These are phyloP conservation scores for Diabrotica balteata DNA, from an alignment of 2,888 invertebrate species.

Conservation along the genomic window DNA sequence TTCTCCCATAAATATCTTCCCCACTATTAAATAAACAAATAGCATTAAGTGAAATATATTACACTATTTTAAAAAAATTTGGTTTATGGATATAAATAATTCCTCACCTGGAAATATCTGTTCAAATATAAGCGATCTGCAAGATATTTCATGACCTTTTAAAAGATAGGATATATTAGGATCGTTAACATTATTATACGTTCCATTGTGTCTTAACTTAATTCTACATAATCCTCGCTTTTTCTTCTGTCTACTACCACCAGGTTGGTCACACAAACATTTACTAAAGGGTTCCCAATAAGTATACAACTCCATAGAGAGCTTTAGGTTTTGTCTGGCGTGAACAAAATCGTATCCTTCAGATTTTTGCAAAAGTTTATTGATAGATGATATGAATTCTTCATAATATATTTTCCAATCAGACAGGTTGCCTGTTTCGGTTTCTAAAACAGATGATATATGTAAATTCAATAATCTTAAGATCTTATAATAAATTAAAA, in stretches of 20 bases:
- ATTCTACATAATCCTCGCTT: slow-evolving; percentile 64
- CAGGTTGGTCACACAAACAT: slow-evolving; percentile 61
- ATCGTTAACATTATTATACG: slow-evolving; percentile 10
- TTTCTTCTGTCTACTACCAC: slow-evolving; percentile 57
- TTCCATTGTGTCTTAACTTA: slow-evolving; percentile 48
- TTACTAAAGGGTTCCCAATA: slow-evolving; percentile 65
- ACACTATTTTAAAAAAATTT: no score
- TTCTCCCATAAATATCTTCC: no score
- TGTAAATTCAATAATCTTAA: no score
- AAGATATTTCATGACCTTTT: slow-evolving; percentile 54
- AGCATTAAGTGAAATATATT: no score
- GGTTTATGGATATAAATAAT: no score
- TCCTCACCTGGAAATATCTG: slow-evolving; percentile 55
- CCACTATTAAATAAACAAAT: no score
- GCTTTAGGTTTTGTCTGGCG: slow-evolving; percentile 57
- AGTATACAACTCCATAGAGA: slow-evolving; percentile 61
- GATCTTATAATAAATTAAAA: no score
- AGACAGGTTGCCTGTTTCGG: slow-evolving; percentile 60
- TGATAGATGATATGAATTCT: slow-evolving; percentile 60
- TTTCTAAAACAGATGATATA: slow-evolving; percentile 7
- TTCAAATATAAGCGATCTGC: slow-evolving; percentile 60
- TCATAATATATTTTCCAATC: slow-evolving; percentile 64
- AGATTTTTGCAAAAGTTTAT: slow-evolving; percentile 59
- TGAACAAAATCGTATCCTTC: slow-evolving; percentile 56
- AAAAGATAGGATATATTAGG: slow-evolving; percentile 27